Conservation (phyloP, 2,113 vertebrate genomes). For the Scartelaos histophorus region DNA sequence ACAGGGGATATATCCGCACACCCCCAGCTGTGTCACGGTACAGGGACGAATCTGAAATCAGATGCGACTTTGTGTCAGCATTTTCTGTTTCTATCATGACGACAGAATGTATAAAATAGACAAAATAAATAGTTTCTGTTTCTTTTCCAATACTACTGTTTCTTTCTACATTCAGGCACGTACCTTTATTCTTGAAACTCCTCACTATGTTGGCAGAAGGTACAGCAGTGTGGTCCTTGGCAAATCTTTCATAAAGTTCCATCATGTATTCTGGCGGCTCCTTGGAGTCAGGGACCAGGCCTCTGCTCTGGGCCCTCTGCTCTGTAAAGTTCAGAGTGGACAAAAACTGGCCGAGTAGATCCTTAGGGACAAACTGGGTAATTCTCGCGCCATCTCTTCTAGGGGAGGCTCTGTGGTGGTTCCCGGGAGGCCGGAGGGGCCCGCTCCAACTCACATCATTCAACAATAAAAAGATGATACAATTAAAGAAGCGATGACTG, state of each 20-base stretch:
- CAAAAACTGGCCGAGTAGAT: conserved; percentile 86
- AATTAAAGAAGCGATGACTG: conserved; percentile 44
- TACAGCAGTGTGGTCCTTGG: conserved; percentile 82
- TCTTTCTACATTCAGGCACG: conserved; percentile 31
- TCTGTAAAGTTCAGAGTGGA: conserved; percentile 89
- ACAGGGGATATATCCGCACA: conserved; percentile 82
- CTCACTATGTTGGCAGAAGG: conserved; percentile 89
- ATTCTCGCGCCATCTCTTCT: conserved; percentile 76
- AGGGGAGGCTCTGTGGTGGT: conserved; percentile 60
- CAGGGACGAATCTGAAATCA: conserved; percentile 82
- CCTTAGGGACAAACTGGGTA: conserved; percentile 82
- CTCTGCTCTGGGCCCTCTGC: conserved; percentile 71
- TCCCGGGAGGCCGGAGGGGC: conserved; percentile 82
- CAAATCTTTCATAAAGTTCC: conserved; percentile 92
- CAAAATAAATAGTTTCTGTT: background rate
- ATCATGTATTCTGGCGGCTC: conserved; percentile 95
- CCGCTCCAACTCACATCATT: conserved; percentile 70
- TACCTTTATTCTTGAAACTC: conserved; percentile 98
- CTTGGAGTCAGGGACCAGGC: conserved; percentile 55
- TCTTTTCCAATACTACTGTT: background rate
- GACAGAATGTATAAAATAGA: background rate
- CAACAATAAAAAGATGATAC: conserved; percentile 49
- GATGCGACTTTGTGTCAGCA: conserved; percentile 26
- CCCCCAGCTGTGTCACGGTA: conserved; percentile 72
- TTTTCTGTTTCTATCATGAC: background rate